Conservation (phyloP, 1,140 invertebrate genomes). For the Cherax destructor region DNA sequence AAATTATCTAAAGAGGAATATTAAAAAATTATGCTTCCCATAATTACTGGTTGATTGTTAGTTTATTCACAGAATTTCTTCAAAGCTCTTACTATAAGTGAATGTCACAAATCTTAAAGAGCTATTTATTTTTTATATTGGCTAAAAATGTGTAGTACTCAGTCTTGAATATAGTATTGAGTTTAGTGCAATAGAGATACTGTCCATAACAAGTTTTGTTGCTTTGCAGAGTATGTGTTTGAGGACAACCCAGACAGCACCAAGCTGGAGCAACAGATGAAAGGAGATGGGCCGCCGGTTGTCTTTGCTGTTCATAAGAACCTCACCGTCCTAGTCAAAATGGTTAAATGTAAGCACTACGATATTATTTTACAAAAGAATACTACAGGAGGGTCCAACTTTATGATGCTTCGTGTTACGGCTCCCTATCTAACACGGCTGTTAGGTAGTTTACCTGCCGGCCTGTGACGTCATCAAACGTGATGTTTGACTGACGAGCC, state of each 20-base stretch:
- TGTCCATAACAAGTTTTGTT: neutral
- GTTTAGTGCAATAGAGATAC: neutral
- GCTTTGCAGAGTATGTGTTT: conserved; percentile 61
- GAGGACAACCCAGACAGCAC: conserved; percentile 61
- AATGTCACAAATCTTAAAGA: too few relatives aligned
- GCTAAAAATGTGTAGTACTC: neutral
- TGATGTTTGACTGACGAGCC: too few relatives aligned
- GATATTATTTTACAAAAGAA: neutral
- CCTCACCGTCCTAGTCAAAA: conserved; percentile 85
- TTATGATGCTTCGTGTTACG: too few relatives aligned
- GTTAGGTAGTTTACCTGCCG: too few relatives aligned
- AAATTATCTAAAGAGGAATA: too few relatives aligned
- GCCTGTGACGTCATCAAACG: too few relatives aligned
- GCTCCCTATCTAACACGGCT: too few relatives aligned
- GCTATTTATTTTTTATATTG: too few relatives aligned
- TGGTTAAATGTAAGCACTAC: conserved; percentile 83
- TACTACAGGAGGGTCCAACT: neutral
- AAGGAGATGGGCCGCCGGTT: conserved; percentile 75
- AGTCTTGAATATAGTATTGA: neutral
- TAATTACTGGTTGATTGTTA: too few relatives aligned
- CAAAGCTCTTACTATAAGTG: too few relatives aligned
- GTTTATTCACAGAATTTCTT: too few relatives aligned
- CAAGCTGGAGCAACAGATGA: conserved; percentile 68
- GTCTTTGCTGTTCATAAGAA: conserved; percentile 88
- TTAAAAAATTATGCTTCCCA: too few relatives aligned